Evolutionary conservation across 1,140 invertebrate genomes (phyloP).

Genomic region (Heliconius eleuchia): DNA sequence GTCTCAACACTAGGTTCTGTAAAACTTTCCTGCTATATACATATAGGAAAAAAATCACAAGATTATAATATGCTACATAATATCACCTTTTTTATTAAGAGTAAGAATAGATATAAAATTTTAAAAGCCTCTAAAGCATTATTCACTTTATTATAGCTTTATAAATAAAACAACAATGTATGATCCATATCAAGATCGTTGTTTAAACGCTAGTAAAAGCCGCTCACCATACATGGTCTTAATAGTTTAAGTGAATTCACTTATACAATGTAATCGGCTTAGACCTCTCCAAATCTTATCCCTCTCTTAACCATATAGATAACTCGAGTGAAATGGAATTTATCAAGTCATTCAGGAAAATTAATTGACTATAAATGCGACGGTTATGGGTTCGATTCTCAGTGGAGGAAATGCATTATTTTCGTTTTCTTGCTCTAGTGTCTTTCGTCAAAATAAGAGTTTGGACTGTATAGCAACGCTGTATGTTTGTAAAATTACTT

Average conservation of each 20-base stretch:
- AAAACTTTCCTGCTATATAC: too few species aligned
- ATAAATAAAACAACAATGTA: neutral
- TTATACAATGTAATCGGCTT: slow-evolving; percentile 6
- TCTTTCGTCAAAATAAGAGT: too few species aligned
- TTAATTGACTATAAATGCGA: neutral
- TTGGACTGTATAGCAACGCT: too few species aligned
- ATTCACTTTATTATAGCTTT: neutral
- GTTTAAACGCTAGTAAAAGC: neutral
- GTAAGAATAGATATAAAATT: too few species aligned
- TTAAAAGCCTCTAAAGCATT: too few species aligned
- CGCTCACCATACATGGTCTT: neutral
- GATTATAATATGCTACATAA: too few species aligned
- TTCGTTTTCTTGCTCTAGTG: too few species aligned
- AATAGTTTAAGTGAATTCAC: slow-evolving; percentile 3
- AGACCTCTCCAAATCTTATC: neutral
- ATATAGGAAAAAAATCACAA: too few species aligned
- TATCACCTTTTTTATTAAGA: too few species aligned
- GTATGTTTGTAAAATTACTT: too few species aligned
- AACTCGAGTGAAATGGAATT: neutral
- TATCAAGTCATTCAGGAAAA: neutral
- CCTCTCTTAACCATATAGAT: neutral
- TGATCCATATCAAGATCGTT: neutral
- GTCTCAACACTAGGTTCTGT: too few species aligned
- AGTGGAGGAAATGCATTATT: too few species aligned
- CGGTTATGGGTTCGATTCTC: neutral